A percentile compares a stretch with the other conserved stretches of the same genome.
Evolutionary conservation across 2,113 vertebrate species (phyloP).

Genomic region (Neotragus moschatus): DNA sequence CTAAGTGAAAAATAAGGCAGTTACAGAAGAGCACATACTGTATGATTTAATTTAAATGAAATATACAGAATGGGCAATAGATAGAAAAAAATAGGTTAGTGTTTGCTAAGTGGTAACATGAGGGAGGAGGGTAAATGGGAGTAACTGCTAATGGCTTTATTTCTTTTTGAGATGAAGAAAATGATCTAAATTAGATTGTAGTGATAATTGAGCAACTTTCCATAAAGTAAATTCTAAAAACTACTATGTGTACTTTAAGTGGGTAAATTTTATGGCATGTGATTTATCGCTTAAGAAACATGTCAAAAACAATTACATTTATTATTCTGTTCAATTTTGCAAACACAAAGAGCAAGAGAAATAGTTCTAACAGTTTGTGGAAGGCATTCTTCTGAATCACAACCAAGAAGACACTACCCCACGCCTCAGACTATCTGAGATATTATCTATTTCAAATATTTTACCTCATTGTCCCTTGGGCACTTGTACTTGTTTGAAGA

Average conservation of each 20-base stretch:
- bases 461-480: neutral
- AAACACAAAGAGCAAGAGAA: neutral
- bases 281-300: neutral
- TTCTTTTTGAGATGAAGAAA: neutral
- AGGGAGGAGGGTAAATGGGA: neutral
- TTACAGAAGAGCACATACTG: neutral
- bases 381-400: neutral
- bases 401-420: neutral
- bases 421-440: neutral
- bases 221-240: neutral
- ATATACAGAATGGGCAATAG: neutral
- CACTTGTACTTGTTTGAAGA: neutral
- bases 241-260: neutral
- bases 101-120: neutral
- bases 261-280: neutral
- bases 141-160: neutral
- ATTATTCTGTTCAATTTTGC: neutral
- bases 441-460: neutral
- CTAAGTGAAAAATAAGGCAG: neutral
- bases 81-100: neutral
- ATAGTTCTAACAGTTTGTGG: neutral
- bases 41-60: neutral
- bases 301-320: neutral
- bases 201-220: neutral
- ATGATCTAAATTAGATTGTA: neutral